Evolutionary conservation across 35 echinoderm and acorn worm genomes (phyloP), one percentile per base, ranked within the genome.

Genomic region (Stichopus chloronotus): DNA sequence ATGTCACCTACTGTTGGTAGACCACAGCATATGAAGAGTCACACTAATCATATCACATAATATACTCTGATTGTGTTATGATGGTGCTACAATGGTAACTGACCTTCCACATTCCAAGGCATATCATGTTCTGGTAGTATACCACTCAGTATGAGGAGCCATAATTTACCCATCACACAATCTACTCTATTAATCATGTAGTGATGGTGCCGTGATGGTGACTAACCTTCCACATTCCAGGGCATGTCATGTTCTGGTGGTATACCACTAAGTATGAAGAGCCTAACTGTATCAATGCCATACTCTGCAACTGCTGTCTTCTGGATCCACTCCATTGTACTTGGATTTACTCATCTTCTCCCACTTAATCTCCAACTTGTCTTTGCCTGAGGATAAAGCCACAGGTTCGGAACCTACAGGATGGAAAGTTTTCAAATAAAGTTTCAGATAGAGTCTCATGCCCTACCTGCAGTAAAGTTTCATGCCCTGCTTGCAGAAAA

Each of bases 321-420:
- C 94, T 6, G 97, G 97, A 54, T 99, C 95, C 5, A 99, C 95
- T 9, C 97, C 97, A 86, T 99, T 99, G 25, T 99, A 89, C 71
- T 99, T 99, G 59, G 97, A 99, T 81, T 99, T 99, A 52, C 97
- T 99, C 97, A 99, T 99, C 90, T 99, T 99, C 57, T 99, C 97
- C 93, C 92, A 99, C 77, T 99, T 95, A 4, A 95, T 86, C 13
- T 81, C 81, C 88, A 96, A 63, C 58, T 94, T 91, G 22, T 95
- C 95, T 43, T 43, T 43, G 17, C 93, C 94, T 43, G 87, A 92
- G 20, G 54, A 90, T 84, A 95, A 93, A 19, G 88, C 53, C 21
- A 96, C 83, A 58, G 97, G 95, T 87, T 94, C 91, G 68, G 92
- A 17, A 63, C 92, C 97, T 98, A 53, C 9, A 83, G 23, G 52